These are phyloP conservation scores for Paguma larvata DNA, from an alignment of 2,797 vertebrate genomes.

Conservation along the genomic window DNA sequence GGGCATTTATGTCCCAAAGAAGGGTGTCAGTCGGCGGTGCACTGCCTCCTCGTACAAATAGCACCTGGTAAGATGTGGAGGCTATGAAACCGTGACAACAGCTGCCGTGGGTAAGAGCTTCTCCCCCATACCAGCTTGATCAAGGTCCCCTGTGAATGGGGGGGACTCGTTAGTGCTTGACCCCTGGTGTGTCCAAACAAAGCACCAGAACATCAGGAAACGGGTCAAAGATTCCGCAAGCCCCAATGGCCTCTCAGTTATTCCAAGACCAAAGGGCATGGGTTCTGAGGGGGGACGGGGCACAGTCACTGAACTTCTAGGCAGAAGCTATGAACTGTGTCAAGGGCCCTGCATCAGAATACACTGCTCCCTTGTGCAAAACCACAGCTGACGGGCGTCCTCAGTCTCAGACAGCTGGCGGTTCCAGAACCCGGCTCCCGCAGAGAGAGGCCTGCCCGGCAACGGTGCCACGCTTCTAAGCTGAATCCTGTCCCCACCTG, in stretches of 20 bases:
- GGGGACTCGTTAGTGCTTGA: too few species aligned
- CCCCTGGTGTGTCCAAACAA: neutral
- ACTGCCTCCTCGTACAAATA: too few species aligned
- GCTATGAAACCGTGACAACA: too few species aligned
- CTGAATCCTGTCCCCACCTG: neutral
- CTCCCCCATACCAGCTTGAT: too few species aligned
- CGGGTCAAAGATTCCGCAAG: neutral
- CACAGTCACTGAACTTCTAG: neutral
- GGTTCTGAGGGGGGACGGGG: neutral
- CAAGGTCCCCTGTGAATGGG: fast-evolving
- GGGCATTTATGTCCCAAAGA: neutral
- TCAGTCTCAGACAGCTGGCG: neutral
- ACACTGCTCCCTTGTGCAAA: neutral
- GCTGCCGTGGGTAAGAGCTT: neutral
- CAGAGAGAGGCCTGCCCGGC: neutral
- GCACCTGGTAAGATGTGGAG: neutral
- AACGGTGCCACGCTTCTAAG: neutral
- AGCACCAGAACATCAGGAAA: neutral
- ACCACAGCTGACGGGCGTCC: neutral
- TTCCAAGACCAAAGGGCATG: neutral
- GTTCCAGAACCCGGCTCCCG: neutral
- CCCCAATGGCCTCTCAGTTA: neutral
- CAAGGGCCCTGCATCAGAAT: neutral
- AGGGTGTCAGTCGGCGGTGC: fast-evolving
- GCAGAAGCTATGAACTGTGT: neutral